These are phyloP conservation scores for Chlorodrepanis virens DNA, from an alignment of 2,113 vertebrate species.

Conservation along the genomic window DNA sequence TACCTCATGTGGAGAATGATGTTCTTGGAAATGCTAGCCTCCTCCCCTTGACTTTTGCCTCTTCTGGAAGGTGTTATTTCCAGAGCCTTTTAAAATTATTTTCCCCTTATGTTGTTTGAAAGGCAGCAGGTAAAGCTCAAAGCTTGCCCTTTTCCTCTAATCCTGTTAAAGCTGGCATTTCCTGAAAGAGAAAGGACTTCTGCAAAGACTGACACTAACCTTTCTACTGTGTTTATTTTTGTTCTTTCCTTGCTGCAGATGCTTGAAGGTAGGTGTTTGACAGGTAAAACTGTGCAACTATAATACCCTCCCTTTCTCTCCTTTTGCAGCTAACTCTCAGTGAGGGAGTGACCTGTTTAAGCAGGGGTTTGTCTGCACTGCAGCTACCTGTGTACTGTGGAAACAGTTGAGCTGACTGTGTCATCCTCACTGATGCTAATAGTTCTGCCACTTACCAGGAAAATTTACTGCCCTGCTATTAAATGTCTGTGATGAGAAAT, in stretches of 20 bases:
- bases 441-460: not conserved
- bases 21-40: not conserved
- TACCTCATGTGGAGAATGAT: not conserved
- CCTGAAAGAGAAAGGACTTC: not conserved
- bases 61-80: not conserved
- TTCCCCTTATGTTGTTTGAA: conserved; percentile 6
- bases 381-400: not conserved
- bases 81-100: not conserved
- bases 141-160: not conserved
- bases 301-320: not conserved
- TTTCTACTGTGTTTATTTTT: not conserved
- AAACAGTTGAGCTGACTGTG: not conserved
- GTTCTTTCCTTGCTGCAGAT: conserved; percentile 40
- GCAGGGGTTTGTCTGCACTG: not conserved
- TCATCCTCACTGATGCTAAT: not conserved
- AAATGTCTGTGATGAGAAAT: not conserved
- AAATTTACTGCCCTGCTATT: not conserved
- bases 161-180: not conserved
- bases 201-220: conserved; percentile 34
- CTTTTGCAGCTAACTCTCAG: not conserved
- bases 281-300: not conserved
- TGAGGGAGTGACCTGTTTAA: not conserved
- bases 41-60: not conserved
- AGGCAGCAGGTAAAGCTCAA: not conserved
- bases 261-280: conserved; percentile 60